A percentile compares a stretch with the other conserved stretches of the same genome.
Conservation (phyloP, 92 coral and sea anemone species). For the Actinostola sp. region DNA sequence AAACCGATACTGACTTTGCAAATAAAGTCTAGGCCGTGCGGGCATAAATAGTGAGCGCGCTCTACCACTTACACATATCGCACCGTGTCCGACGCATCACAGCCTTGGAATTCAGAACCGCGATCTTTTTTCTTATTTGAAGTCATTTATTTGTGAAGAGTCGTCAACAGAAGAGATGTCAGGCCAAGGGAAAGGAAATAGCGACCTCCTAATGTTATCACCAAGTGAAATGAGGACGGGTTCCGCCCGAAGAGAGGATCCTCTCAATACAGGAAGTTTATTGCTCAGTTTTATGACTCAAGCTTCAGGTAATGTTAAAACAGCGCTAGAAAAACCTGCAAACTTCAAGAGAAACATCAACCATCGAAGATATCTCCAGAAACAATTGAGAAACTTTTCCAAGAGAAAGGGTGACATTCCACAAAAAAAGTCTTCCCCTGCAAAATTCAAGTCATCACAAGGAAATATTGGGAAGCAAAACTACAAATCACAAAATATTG, state of each 20-base stretch:
- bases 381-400: conserved; percentile 83
- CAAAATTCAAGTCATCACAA: conserved; percentile 22
- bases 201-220: conserved; percentile 46
- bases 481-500: conserved; percentile 47
- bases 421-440: conserved; percentile 45
- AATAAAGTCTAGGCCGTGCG: conserved; percentile 67
- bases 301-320: conserved; percentile 93
- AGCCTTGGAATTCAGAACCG: neutral
- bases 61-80: conserved; percentile 12
- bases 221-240: conserved; percentile 47
- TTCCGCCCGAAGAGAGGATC: conserved; percentile 68
- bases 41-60: conserved; percentile 71
- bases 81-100: neutral
- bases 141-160: neutral
- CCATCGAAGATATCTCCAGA: conserved; percentile 94
- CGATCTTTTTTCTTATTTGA: neutral
- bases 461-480: conserved; percentile 27
- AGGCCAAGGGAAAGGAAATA: conserved; percentile 39
- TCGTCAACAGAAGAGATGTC: conserved; percentile 32
- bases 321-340: conserved; percentile 97
- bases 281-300: conserved; percentile 93
- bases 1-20: conserved; percentile 76
- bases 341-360: conserved; percentile 96
- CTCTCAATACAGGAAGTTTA: conserved; percentile 79
- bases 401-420: conserved; percentile 70